Conservation (phyloP, 2,113 vertebrate genomes). For the Cyanocitta stelleri region DNA sequence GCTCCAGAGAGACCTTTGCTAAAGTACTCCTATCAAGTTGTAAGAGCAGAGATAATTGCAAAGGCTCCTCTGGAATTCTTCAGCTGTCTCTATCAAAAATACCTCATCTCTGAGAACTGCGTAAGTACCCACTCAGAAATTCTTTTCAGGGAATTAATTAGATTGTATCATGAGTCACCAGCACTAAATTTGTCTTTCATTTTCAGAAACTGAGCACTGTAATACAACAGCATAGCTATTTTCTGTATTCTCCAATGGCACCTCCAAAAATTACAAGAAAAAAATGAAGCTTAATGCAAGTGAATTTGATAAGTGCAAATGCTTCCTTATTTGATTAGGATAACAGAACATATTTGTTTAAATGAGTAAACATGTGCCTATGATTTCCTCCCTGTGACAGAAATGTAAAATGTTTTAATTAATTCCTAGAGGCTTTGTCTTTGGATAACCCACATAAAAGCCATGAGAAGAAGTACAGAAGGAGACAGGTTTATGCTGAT, state of each 20-base stretch:
- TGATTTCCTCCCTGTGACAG: neutral
- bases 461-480: neutral
- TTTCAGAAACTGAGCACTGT: neutral
- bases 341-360: neutral
- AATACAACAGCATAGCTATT: neutral
- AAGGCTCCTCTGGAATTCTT: neutral
- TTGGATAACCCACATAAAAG: neutral
- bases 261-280: neutral
- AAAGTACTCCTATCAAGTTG: neutral
- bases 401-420: neutral
- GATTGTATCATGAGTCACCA: slow-evolving; percentile 21
- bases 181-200: neutral
- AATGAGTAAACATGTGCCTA: neutral
- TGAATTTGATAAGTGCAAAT: neutral
- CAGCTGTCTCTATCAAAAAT: neutral
- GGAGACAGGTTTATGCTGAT: neutral
- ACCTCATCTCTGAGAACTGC: neutral
- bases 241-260: neutral
- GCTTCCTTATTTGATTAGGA: neutral
- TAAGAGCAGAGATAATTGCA: neutral
- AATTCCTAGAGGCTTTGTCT: neutral
- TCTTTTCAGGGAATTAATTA: slow-evolving; percentile 40
- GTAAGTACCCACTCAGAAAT: neutral
- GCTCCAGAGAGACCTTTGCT: neutral
- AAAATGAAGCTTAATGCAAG: neutral